Conservation (phyloP, 2,113 vertebrate genomes). For the Isichthys henryi region DNA sequence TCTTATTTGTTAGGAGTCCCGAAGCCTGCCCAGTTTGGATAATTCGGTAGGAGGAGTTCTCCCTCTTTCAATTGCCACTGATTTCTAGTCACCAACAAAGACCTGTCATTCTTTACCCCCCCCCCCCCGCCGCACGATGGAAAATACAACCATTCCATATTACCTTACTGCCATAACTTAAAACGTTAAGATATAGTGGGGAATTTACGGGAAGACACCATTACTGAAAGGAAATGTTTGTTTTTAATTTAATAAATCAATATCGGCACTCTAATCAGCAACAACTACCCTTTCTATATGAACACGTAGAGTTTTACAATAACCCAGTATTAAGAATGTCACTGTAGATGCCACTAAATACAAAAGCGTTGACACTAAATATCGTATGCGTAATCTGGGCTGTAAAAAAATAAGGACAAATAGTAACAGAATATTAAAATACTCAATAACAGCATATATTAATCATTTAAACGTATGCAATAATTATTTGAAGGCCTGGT, state of each 20-base stretch:
- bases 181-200: neutral
- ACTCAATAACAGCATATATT: neutral
- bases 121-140: constrained; percentile 62
- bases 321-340: neutral
- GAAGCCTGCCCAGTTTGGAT: constrained; percentile 97
- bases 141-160: constrained; percentile 53
- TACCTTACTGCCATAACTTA: constrained; percentile 47
- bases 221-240: neutral
- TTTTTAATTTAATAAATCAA: neutral
- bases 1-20: constrained; percentile 93
- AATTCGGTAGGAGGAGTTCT: constrained; percentile 97
- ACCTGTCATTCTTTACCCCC: constrained; percentile 78
- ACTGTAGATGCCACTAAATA: neutral
- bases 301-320: neutral
- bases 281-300: neutral
- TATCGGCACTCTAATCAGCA: neutral
- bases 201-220: neutral
- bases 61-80: constrained; percentile 70
- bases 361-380: neutral
- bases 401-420: neutral
- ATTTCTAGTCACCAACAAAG: constrained; percentile 97
- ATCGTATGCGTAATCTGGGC: neutral
- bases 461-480: neutral
- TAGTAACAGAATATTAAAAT: neutral
- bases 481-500: neutral